Percentiles rank a stretch among this genome's conserved stretches.
Evolutionary conservation across 2,888 invertebrate genomes (phyloP).

Genomic region (Lamproptera curius): DNA sequence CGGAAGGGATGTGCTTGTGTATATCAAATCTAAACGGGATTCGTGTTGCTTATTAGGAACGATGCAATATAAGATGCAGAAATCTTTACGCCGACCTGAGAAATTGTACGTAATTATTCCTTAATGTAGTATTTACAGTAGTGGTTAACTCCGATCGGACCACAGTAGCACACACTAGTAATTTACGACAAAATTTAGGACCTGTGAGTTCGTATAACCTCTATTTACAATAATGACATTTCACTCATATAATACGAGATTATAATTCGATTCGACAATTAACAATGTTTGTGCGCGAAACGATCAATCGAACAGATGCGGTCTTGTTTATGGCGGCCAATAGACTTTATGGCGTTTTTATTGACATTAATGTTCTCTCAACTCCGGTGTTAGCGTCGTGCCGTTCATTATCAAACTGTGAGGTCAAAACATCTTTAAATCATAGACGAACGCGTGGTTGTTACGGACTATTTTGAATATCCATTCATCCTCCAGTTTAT

Average conservation of each 20-base stretch:
- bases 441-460: conserved; percentile 53
- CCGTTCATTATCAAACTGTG: conserved; percentile 74
- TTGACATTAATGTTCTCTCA: conserved; percentile 76
- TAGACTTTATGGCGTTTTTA: conserved; percentile 76
- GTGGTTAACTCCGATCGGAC: too few relatives aligned
- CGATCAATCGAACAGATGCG: conserved; percentile 71
- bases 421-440: conserved; percentile 73
- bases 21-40: neutral
- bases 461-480: conserved; percentile 35
- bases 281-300: conserved; percentile 64
- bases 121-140: too few relatives aligned
- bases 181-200: too few relatives aligned
- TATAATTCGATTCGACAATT: conserved; percentile 54
- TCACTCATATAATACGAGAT: too few relatives aligned
- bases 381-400: conserved; percentile 69
- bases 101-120: too few relatives aligned
- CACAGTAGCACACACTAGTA: too few relatives aligned
- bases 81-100: too few relatives aligned
- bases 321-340: conserved; percentile 73
- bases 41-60: neutral
- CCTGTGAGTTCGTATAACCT: too few relatives aligned
- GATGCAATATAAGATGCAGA: neutral
- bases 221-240: too few relatives aligned
- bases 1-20: conserved; percentile 6
- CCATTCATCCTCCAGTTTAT: conserved; percentile 40